Percentiles rank a stretch among this genome's conserved stretches.
Evolutionary conservation across 2,797 vertebrate genomes (phyloP).

Genomic region (Danio tinwini): DNA sequence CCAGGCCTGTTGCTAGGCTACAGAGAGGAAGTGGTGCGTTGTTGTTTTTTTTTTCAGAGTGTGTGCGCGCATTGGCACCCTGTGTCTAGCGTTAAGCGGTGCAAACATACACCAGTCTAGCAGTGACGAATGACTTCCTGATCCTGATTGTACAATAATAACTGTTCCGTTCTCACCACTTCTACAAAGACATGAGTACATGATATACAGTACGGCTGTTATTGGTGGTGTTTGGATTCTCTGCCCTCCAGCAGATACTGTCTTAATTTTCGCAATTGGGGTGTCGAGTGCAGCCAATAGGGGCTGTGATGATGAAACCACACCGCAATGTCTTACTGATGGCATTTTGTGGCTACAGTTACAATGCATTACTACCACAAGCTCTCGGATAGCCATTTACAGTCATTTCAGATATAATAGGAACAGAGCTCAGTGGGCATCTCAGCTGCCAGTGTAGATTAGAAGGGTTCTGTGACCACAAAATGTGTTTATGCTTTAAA

Average conservation of each 20-base stretch:
- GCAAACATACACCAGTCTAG: slow-evolving; percentile 31
- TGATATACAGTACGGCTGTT: background rate
- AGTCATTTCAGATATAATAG: slow-evolving; percentile 29
- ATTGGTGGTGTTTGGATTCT: background rate
- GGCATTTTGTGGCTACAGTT: slow-evolving; percentile 23
- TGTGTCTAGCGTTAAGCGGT: slow-evolving; percentile 20
- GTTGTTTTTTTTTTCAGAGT: slow-evolving; percentile 24
- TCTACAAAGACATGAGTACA: background rate
- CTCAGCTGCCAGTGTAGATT: slow-evolving; percentile 25
- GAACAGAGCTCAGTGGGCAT: slow-evolving; percentile 14
- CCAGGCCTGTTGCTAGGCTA: slow-evolving; percentile 79
- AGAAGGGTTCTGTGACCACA: background rate
- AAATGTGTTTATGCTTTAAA: background rate
- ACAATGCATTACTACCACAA: slow-evolving; percentile 18
- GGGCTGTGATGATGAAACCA: slow-evolving; percentile 57
- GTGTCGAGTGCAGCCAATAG: slow-evolving; percentile 25
- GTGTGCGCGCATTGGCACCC: slow-evolving; percentile 21
- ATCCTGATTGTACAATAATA: slow-evolving; percentile 32
- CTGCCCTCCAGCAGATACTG: background rate
- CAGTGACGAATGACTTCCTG: slow-evolving; percentile 50
- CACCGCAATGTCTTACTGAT: slow-evolving; percentile 49
- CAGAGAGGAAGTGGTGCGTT: slow-evolving; percentile 66
- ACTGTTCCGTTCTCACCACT: slow-evolving; percentile 18
- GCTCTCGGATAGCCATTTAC: slow-evolving; percentile 23
- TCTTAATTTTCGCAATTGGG: slow-evolving; percentile 14